Evolutionary conservation across 2,888 invertebrate species (phyloP).

Genomic region (Amorpha juglandis): DNA sequence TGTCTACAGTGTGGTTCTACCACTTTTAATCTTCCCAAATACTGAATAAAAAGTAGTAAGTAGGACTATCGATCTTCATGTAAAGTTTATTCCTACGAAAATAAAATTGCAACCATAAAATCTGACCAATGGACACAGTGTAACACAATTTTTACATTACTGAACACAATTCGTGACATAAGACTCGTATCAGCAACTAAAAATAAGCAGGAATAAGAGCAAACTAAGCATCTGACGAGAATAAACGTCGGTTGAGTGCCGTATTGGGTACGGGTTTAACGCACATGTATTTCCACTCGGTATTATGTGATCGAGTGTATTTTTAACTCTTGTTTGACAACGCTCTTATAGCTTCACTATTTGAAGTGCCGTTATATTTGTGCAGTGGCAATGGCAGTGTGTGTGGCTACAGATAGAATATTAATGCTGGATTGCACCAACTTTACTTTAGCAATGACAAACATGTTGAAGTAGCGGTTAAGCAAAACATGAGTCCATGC

Average conservation of each 20-base stretch:
- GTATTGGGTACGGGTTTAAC: constrained; percentile 14
- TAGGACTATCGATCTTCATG: too few species aligned
- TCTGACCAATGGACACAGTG: neutral
- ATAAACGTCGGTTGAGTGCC: constrained; percentile 11
- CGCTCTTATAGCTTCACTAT: constrained; percentile 11
- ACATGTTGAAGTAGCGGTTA: too few species aligned
- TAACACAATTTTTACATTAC: neutral
- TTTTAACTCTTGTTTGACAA: neutral
- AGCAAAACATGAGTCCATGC: too few species aligned
- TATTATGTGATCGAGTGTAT: constrained; percentile 9
- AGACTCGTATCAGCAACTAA: neutral
- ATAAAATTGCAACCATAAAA: neutral
- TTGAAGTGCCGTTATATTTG: neutral
- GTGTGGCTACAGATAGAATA: too few species aligned
- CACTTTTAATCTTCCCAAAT: too few species aligned
- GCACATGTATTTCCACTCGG: constrained; percentile 6
- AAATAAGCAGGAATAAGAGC: constrained; percentile 12
- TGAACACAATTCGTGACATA: constrained; percentile 12
- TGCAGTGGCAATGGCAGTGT: neutral
- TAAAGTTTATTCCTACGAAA: neutral
- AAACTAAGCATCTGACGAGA: neutral
- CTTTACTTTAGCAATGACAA: too few species aligned
- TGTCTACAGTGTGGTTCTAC: too few species aligned
- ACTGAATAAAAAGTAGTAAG: too few species aligned
- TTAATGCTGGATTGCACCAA: too few species aligned